Evolutionary conservation across 2,113 vertebrate genomes (phyloP).

Genomic region (Tupaia chinensis): DNA sequence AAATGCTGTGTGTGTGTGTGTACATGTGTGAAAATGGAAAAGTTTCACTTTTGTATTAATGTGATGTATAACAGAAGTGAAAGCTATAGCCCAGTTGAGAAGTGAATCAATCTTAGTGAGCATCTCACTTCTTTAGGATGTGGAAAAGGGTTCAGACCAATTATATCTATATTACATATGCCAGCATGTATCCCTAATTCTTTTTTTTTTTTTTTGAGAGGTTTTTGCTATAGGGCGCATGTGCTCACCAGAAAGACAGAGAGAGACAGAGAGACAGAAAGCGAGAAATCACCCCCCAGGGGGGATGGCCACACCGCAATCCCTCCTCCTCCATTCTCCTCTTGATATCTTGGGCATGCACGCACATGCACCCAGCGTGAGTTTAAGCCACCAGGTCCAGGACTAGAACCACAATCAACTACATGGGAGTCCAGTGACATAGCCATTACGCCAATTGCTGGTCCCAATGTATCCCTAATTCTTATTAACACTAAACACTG

Average conservation of each 20-base stretch:
- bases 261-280: too few species aligned
- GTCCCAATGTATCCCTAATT: neutral
- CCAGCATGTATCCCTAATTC: neutral
- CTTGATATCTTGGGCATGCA: too few species aligned
- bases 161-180: neutral
- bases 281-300: too few species aligned
- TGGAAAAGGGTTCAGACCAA: neutral
- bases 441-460: too few species aligned
- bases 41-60: neutral
- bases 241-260: too few species aligned
- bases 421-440: too few species aligned
- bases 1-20: neutral
- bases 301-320: too few species aligned
- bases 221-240: too few species aligned
- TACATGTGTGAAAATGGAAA: neutral
- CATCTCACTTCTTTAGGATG: neutral
- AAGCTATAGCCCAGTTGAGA: neutral
- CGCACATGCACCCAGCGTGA: too few species aligned
- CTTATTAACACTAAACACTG: neutral
- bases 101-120: neutral
- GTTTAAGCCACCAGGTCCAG: too few species aligned
- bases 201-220: neutral
- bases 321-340: too few species aligned
- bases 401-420: too few species aligned
- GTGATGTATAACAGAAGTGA: neutral